phyloP scores from a whole-genome alignment of 92 coral and sea anemone species.

The Hydrozoanthus gracilis region DNA sequence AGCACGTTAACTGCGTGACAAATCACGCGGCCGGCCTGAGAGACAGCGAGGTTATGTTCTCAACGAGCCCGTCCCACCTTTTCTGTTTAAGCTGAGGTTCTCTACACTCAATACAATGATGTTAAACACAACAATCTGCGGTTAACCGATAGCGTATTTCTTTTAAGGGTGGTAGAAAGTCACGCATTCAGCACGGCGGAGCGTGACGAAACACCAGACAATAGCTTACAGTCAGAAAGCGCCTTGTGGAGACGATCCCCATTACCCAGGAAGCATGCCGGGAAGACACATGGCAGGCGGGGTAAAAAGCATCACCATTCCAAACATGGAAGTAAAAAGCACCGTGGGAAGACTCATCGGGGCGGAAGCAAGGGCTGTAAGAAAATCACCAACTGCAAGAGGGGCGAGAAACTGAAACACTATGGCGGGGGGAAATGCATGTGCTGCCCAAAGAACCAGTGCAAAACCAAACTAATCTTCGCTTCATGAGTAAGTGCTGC shows the following conservation, averaged over 20 bases:
- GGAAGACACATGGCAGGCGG: slow-evolving; percentile 3
- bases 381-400: neutral
- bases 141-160: too few relatives aligned
- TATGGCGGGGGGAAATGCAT: slow-evolving; percentile 4
- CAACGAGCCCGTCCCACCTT: too few relatives aligned
- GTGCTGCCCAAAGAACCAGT: slow-evolving; percentile 23
- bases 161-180: slow-evolving; percentile 14
- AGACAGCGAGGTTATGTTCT: too few relatives aligned
- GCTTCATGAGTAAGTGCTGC: slow-evolving; percentile 11
- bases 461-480: slow-evolving; percentile 2
- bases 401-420: neutral
- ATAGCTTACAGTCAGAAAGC: neutral
- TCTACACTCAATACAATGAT: neutral
- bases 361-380: neutral
- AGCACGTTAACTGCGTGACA: too few relatives aligned
- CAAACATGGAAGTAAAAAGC: neutral
- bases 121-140: neutral
- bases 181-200: slow-evolving; percentile 30
- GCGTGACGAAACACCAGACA: neutral
- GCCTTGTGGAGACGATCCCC: slow-evolving; percentile 26
- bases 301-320: neutral
- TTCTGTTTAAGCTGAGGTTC: neutral
- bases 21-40: too few relatives aligned
- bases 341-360: neutral
- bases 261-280: neutral